phyloP scores from a whole-genome alignment of 1,140 invertebrate genomes.

The Leptinotarsa undecemlineata region DNA sequence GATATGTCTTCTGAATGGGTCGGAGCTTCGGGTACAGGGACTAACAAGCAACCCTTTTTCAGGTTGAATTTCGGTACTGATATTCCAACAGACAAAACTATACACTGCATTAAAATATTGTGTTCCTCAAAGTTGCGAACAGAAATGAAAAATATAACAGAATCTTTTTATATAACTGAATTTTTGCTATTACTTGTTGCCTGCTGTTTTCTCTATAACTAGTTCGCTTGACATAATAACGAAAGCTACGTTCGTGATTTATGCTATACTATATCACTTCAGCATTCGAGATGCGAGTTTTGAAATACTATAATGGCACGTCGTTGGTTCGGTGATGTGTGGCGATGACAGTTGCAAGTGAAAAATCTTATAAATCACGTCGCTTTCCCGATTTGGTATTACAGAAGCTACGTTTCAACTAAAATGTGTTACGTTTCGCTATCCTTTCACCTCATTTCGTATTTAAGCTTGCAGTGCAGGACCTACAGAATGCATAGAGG shows the following conservation, averaged over 20 bases:
- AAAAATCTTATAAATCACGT: conserved; percentile 40
- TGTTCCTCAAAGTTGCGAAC: no score
- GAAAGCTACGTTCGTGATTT: conserved; percentile 13
- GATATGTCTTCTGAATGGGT: no score
- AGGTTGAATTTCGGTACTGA: no score
- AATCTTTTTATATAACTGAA: no score
- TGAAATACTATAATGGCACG: conserved; percentile 34
- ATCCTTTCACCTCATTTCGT: neutral
- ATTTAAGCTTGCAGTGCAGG: neutral
- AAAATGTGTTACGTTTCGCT: conserved; percentile 25
- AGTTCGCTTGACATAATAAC: neutral
- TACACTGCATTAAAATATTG: no score
- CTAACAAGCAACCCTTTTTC: no score
- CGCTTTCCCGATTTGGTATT: conserved; percentile 7
- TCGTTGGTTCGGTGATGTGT: conserved; percentile 24
- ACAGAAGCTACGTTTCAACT: conserved; percentile 18
- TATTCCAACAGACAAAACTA: no score
- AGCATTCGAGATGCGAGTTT: conserved; percentile 23
- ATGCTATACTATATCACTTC: conserved; percentile 20
- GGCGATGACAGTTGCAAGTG: conserved; percentile 34
- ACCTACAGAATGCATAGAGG: no score
- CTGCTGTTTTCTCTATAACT: no score
- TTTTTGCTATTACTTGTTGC: no score
- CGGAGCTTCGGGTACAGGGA: no score
- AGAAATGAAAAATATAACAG: no score